Evolutionary conservation across 2,888 invertebrate species (phyloP).

Genomic region (Coleophora deauratella): DNA sequence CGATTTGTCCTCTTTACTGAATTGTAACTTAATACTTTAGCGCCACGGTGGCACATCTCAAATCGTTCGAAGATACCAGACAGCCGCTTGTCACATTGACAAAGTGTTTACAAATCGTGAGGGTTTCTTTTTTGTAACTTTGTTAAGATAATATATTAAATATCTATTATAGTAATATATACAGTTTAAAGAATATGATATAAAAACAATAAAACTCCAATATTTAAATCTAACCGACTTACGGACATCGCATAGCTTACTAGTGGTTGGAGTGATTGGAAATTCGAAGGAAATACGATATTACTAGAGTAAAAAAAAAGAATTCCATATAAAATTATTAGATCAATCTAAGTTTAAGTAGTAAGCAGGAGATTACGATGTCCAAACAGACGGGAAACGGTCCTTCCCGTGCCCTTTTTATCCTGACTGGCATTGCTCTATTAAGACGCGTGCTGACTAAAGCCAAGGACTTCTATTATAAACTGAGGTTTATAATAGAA

Average conservation of each 20-base stretch:
- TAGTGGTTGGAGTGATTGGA: too few species aligned
- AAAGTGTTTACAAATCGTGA: constrained; percentile 22
- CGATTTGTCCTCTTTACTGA: constrained; percentile 41
- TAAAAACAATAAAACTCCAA: too few species aligned
- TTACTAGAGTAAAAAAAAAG: too few species aligned
- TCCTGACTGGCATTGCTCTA: constrained; percentile 56
- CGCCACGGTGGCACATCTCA: constrained; percentile 38
- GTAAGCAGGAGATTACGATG: constrained; percentile 53
- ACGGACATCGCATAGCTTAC: too few species aligned
- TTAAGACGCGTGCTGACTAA: constrained; percentile 20
- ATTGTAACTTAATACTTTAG: constrained; percentile 54
- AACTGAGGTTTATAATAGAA: too few species aligned
- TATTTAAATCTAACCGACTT: too few species aligned
- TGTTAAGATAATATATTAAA: too few species aligned
- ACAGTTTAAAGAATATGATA: too few species aligned
- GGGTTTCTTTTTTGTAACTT: constrained; percentile 25
- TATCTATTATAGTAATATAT: too few species aligned
- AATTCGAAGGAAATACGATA: too few species aligned
- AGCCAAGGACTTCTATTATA: too few species aligned
- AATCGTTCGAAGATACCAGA: constrained; percentile 41
- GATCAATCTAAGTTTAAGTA: constrained; percentile 37
- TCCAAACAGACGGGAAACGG: constrained; percentile 32
- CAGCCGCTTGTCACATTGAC: constrained; percentile 43
- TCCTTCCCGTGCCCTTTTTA: constrained; percentile 49
- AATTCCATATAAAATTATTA: constrained; percentile 35